phyloP scores from a whole-genome alignment of 2,888 invertebrate species.

The Chydorus sphaericus region DNA sequence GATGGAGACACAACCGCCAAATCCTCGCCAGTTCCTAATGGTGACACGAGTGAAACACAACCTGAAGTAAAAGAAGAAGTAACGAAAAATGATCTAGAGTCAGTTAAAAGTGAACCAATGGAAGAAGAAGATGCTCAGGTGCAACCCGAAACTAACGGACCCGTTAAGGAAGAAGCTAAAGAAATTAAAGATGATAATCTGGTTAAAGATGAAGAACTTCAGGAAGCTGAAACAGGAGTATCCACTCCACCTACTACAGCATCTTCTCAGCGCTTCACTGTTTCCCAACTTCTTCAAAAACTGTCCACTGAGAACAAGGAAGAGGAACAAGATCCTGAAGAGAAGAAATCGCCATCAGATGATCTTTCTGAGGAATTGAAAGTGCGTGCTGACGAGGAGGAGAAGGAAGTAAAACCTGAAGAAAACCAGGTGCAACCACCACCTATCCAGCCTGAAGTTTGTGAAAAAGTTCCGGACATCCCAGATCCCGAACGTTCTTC shows the following conservation, averaged over 20 bases:
- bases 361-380: neutral
- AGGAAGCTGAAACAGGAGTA: neutral
- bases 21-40: too few species aligned
- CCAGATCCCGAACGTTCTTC: constrained; percentile 8
- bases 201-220: neutral
- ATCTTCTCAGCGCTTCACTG: neutral
- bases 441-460: constrained; percentile 8
- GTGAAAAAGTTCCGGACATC: constrained; percentile 18
- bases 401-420: neutral
- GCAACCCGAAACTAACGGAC: constrained; percentile 6
- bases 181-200: neutral
- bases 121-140: constrained; percentile 15
- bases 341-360: neutral
- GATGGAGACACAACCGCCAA: too few species aligned
- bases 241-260: neutral
- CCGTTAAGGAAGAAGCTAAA: neutral
- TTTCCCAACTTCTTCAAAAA: neutral
- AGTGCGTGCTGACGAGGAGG: neutral
- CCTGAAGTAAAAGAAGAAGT: constrained; percentile 15
- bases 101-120: neutral
- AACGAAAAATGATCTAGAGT: constrained; percentile 21
- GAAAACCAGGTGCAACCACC: too few species aligned
- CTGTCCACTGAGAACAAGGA: neutral
- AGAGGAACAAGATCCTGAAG: neutral
- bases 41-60: constrained; percentile 6